Conservation (phyloP, 2,888 invertebrate genomes). For the Cheilosia vulpina region DNA sequence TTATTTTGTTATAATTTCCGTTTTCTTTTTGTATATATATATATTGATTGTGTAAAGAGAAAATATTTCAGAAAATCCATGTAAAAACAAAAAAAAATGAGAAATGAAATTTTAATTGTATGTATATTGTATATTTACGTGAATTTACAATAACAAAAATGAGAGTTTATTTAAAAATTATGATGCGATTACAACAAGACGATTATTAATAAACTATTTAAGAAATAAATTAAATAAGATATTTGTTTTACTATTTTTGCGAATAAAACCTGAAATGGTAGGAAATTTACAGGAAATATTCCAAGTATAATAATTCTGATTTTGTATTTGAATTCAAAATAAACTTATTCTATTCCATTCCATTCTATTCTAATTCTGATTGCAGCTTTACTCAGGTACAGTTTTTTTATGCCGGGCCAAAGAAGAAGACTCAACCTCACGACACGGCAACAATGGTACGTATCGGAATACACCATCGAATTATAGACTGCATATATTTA, state of each 20-base stretch:
- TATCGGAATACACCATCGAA: no score
- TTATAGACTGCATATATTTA: no score
- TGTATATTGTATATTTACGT: slow-evolving; percentile 74
- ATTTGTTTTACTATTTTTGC: neutral
- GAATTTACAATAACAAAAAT: slow-evolving; percentile 72
- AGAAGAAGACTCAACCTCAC: no score
- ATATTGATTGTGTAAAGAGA: slow-evolving; percentile 33
- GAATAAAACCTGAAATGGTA: no score
- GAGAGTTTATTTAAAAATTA: slow-evolving; percentile 68
- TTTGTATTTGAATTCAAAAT: no score
- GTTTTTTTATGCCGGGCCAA: no score
- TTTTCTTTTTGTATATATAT: slow-evolving; percentile 51
- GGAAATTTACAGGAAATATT: no score
- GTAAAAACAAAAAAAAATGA: slow-evolving; percentile 32
- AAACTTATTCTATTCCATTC: no score
- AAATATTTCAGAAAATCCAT: slow-evolving; percentile 53
- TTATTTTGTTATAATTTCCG: neutral
- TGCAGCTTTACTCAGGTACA: no score
- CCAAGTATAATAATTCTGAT: no score
- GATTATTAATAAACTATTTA: slow-evolving; percentile 62
- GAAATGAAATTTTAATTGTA: slow-evolving; percentile 51
- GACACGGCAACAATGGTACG: no score
- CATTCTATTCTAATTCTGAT: no score
- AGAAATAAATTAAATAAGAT: slow-evolving; percentile 64
- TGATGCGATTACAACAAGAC: slow-evolving; percentile 47